Evolutionary conservation across 2,797 vertebrate genomes (phyloP).

Genomic region (Myripristis jacobus): DNA sequence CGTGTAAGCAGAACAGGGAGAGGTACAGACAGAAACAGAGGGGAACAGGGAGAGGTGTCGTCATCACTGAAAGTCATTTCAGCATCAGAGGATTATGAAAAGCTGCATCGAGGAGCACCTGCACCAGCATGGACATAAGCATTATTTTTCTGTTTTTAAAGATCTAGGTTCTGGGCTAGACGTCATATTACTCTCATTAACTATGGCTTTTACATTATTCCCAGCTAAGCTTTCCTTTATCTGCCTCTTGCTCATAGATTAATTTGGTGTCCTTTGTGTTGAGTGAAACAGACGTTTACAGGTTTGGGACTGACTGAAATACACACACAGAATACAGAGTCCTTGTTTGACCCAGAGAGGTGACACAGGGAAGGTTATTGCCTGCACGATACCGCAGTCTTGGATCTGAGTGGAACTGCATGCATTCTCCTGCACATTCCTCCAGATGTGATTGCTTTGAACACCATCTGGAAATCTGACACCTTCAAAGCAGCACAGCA

Average conservation of each 20-base stretch:
- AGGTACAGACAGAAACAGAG: not conserved
- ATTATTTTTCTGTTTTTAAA: too few relatives aligned
- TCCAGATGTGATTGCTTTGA: constrained; percentile 32
- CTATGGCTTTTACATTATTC: not conserved
- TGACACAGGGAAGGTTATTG: constrained; percentile 10
- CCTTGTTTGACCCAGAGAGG: constrained; percentile 1
- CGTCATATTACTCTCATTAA: too few relatives aligned
- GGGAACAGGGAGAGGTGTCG: not conserved
- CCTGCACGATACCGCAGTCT: constrained; percentile 13
- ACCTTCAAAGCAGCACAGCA: constrained; percentile 20
- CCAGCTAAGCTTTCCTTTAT: not conserved
- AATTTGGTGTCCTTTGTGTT: constrained; percentile 4
- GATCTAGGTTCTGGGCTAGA: too few relatives aligned
- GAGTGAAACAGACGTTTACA: constrained; percentile 3
- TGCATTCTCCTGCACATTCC: constrained; percentile 1
- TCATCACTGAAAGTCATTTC: constrained; percentile 16
- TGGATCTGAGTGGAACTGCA: not conserved
- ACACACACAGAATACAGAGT: not conserved
- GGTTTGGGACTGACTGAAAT: not conserved
- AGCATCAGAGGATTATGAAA: constrained; percentile 1
- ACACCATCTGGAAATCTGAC: constrained; percentile 24
- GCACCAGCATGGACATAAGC: not conserved
- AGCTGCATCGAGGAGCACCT: not conserved
- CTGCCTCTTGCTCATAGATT: not conserved
- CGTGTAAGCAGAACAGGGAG: constrained; percentile 29